Evolutionary conservation across 1,140 invertebrate species (phyloP), one percentile per base, ranked within the genome.

Genomic region (Cyclina sinensis): DNA sequence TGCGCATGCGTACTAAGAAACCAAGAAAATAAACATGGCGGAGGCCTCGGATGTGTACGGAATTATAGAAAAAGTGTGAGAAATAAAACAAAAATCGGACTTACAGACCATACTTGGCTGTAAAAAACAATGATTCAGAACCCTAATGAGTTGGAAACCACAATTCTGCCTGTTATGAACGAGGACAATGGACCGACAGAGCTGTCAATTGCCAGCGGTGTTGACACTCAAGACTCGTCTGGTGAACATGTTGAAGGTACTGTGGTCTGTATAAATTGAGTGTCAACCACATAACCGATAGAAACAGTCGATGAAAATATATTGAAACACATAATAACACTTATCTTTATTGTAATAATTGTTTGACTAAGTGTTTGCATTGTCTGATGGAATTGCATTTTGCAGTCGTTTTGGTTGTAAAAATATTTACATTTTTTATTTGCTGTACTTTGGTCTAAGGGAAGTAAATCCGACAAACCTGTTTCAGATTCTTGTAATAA

Each of bases 81-180:
- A 30, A 48, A 57, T 27, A 54, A n/a, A 27, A 30, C 27, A 0
- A 37, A 59, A 5, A n/a, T n/a, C 32, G 11, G 18, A 7, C 4
- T 37, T 54, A 54, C 27, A 35, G 32, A 12, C 16, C 0, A 43
- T 27, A 3, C 9, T 27, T 51, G 1, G 54, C 37, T 46, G 16
- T 9, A 46, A 32, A 14, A 78, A 76, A 80, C 74, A 79, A 87
- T 87, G 85, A 87, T 87, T 80, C 85, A 87, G 59, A 87, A 87
- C 37, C 73, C 85, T 35, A 87, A 87, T 80, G 85, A 87, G 43
- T 39, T 79, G 35, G 85, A 87, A 78, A 21, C 62, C 11, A 24
- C 76, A 27, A 70, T 79, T 48, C 43, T 76, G 46, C 21, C 74
- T 43, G 85, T 78, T 14, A 87, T 87, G 85, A 87, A 87, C 54